Evolutionary conservation across 1,140 invertebrate genomes (phyloP), one percentile per base, ranked within the genome.

Genomic region (Melitaea cinxia): DNA sequence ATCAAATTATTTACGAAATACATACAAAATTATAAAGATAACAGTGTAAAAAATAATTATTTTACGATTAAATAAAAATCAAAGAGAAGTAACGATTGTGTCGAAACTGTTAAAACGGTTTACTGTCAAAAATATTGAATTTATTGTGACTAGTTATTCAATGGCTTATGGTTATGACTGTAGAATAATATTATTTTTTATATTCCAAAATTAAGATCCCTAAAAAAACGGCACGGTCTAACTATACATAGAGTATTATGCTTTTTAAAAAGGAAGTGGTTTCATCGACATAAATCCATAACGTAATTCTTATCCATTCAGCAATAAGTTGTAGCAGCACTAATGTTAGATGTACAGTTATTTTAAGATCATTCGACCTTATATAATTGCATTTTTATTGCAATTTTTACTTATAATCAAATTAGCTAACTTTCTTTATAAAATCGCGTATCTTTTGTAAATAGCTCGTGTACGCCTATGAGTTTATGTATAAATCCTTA

Each of bases 131-230:
- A 47, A 39, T 39, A 39, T 14, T 15, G 37, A 39, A 5, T 39
- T 45, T 17, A 4, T 47, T 23, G 19, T 19, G 42, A 47, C 42
- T 23, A 19, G n/a, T n/a, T 47, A 23, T 10, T 23, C 6, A 21
- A 23, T 21, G 42, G 21, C 42, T 42, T 42, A 42, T 42, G 37
- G 17, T 42, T 17, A 9, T 33, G 2, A 33, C 7, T 28, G 26
- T 28, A 19, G n/a, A 33, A 42, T 42, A 42, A 42, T 42, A 42
- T 42, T 42, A 42, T 42, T 42, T n/a, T 42, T 42, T 42, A 42
- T 42, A 42, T 42, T 42, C 37, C 37, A 6, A 19, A 0, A 42
- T 42, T 42, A 17, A 15, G 37, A 42, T 42, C 37, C 37, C 7
- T 17, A 17, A 42, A 42, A 17, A 42, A 7, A 14, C 14, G 14